Evolutionary conservation across 2,797 vertebrate species (phyloP).

Genomic region (Sebastolobus alascanus): DNA sequence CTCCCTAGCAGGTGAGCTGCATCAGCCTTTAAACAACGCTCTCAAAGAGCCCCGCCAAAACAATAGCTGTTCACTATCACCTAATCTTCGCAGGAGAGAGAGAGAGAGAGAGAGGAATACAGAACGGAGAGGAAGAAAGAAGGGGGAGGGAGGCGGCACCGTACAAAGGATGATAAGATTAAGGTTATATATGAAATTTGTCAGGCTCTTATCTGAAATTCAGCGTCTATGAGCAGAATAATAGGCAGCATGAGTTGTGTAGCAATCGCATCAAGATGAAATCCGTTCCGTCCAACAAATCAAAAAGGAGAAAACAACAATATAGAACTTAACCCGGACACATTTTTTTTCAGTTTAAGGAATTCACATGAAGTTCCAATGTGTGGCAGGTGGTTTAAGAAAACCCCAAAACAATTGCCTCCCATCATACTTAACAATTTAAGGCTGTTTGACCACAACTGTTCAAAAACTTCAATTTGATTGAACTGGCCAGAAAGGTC

Average conservation of each 20-base stretch:
- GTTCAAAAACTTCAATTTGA: background rate
- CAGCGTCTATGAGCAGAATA: conserved; percentile 76
- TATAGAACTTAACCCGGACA: conserved; percentile 43
- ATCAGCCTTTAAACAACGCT: conserved; percentile 78
- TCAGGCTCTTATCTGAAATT: conserved; percentile 85
- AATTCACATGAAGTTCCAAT: background rate
- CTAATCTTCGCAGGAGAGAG: conserved; percentile 66
- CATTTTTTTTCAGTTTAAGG: conserved; percentile 1
- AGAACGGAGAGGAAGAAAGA: conserved; percentile 49
- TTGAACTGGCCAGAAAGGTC: conserved; percentile 1
- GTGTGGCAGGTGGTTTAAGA: background rate
- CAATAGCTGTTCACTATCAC: conserved; percentile 81
- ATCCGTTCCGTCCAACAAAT: conserved; percentile 76
- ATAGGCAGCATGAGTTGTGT: conserved; percentile 68
- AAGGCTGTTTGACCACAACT: background rate
- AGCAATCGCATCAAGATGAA: conserved; percentile 71
- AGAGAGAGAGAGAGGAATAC: conserved; percentile 51
- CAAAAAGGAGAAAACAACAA: conserved; percentile 68
- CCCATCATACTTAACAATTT: background rate
- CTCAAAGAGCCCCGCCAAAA: conserved; percentile 79
- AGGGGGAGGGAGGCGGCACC: conserved; percentile 49
- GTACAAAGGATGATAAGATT: conserved; percentile 82
- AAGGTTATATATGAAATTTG: conserved; percentile 83
- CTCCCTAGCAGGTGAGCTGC: conserved; percentile 79
- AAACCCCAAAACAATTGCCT: background rate